Percentiles rank a stretch among this genome's conserved stretches.
phyloP scores from a whole-genome alignment of 2,797 vertebrate genomes.

The Takifugu ocellatus region DNA sequence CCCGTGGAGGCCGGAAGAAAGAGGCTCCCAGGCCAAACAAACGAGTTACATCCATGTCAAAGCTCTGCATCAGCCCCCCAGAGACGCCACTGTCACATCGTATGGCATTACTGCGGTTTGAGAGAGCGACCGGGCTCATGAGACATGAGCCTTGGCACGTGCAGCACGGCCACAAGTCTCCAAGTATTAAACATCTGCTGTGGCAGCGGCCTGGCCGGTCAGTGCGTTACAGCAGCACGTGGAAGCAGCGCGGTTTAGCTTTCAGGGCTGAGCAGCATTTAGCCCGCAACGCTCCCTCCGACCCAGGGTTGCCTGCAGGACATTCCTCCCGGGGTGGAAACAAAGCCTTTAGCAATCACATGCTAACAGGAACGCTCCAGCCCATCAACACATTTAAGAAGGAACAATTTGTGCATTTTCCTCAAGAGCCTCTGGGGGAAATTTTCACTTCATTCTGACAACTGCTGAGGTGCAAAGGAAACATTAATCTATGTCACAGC shows the following conservation, averaged over 20 bases:
- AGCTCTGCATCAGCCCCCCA: constrained; percentile 51
- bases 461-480: not conserved
- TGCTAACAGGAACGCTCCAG: constrained; percentile 45
- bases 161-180: constrained; percentile 16
- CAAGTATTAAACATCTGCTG: constrained; percentile 37
- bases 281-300: constrained; percentile 47
- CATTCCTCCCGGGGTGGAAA: constrained; percentile 56
- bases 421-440: constrained; percentile 11
- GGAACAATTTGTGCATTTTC: constrained; percentile 31
- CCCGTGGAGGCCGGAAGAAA: not conserved
- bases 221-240: constrained; percentile 39
- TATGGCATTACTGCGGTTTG: constrained; percentile 30
- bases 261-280: constrained; percentile 35
- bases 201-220: constrained; percentile 45
- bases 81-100: constrained; percentile 44
- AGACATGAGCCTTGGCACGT: constrained; percentile 35
- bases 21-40: constrained; percentile 42
- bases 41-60: constrained; percentile 61
- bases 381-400: constrained; percentile 22
- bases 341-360: constrained; percentile 61
- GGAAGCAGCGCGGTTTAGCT: constrained; percentile 37
- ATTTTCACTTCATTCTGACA: constrained; percentile 9
- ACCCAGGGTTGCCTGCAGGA: constrained; percentile 44
- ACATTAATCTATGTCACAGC: constrained; percentile 1
- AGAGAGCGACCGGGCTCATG: constrained; percentile 11